A percentile compares a stretch with the other conserved stretches of the same genome.
phyloP scores from a whole-genome alignment of 2,113 vertebrate species.

The Balaeniceps rex region DNA sequence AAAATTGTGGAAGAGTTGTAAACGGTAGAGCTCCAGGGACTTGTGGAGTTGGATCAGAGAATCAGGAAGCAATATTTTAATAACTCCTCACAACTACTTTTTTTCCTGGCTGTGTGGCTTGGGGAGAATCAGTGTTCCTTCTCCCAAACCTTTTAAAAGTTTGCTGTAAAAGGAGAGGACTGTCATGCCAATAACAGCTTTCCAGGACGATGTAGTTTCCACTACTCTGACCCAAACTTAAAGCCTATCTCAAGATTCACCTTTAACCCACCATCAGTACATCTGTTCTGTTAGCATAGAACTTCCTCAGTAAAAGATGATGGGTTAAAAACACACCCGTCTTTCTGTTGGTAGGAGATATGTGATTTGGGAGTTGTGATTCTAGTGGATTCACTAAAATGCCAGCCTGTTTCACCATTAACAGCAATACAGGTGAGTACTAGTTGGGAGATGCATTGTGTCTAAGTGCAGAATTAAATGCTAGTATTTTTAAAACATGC shows the following conservation, averaged over 20 bases:
- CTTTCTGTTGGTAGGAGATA: slow-evolving; percentile 68
- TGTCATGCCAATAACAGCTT: neutral
- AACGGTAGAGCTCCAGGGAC: neutral
- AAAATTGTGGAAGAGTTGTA: too few species aligned
- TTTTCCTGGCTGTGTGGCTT: neutral
- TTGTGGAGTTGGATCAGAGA: neutral
- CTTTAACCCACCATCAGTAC: too few species aligned
- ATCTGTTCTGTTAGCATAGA: neutral
- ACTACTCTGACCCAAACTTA: neutral
- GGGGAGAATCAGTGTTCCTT: neutral
- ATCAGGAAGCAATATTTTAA: neutral
- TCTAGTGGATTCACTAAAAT: slow-evolving; percentile 77
- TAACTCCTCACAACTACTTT: neutral
- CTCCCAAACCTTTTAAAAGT: too few species aligned
- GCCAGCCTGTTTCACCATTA: slow-evolving; percentile 70
- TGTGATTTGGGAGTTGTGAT: slow-evolving; percentile 76
- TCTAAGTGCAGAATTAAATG: neutral
- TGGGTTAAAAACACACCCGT: neutral
- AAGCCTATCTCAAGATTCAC: neutral
- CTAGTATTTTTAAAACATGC: neutral
- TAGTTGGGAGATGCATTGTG: neutral
- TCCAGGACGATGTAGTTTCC: neutral
- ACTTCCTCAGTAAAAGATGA: neutral
- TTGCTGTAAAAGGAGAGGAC: neutral
- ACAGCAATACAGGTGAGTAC: slow-evolving; percentile 80